Evolutionary conservation across 2,797 vertebrate species (phyloP), one percentile per base, ranked within the genome.

Genomic region (Rousettus madagascariensis): DNA sequence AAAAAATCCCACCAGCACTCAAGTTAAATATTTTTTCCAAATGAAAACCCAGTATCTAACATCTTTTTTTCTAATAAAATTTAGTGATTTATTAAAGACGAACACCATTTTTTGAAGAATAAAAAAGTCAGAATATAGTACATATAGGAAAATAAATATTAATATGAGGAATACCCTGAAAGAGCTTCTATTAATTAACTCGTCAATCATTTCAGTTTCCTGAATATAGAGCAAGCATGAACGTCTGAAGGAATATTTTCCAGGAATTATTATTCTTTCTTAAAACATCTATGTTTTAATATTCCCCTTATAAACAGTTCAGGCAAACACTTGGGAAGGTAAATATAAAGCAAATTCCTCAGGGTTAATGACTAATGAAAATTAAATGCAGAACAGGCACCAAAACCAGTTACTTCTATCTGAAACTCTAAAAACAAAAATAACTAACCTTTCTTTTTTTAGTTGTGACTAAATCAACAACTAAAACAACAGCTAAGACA

Each of bases 341-440:
- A 94, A 84, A 88, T 80, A 92, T 28, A 46, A 86, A 74, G 46
- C 33, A 92, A 86, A 94, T 96, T 90, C 85, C 55, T 92, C 57
- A 92, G 38, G 3, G 26, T 80, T 79, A 84, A 94, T 12, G 30
- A 91, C 8, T 80, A 92, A 33, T 38, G 28, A 94, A 87, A 92
- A 96, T 80, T 78, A 93, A 91, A 43, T 91, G 61, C 30, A 75
- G 36, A 89, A 89, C 9, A 79, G 49, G 61, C 69, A 90, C 33
- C 51, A 86, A 86, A 0, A 91, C 28, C 38, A 90, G 28, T 66
- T 74, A 84, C 74, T 75, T 20, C 15, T 46, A 6, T 26, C 43
- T 82, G 63, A 15, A 88, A 94, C 46, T 26, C 79, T 90, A 1
- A 63, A 87, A 89, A 41, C 43, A 49, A 77, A 36, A 74, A 2